Base-by-base conservation (phyloP, 2,113 vertebrate species). In the Psittacara wagleri region DNA sequence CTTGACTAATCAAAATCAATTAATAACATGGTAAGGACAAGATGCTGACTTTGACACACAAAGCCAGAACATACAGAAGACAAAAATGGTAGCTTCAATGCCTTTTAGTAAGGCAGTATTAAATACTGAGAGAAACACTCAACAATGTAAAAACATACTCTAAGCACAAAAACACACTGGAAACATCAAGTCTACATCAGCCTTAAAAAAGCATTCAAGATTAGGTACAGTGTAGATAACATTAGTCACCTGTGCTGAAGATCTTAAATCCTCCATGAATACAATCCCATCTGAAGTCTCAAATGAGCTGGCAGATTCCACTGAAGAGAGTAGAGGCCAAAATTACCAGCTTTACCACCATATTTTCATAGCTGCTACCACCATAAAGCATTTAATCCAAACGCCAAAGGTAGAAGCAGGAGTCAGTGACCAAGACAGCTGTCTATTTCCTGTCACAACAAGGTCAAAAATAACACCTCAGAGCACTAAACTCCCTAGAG, bases 401-500 rank as follows among this genome's bases (percentile, higher is more conserved):
- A 63, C 8, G 2, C 25, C 57, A 62, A 78, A 73, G 4, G 5
- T 9, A 66, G 46, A 72, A 3, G 20, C 3, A 18, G 20, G 14
- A 91, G 41, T 24, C 49, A 66, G 14, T 2, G 2, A 35, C 29
- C 22, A 79, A 61, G 13, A 37, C 0, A 5, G 12, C 27, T 23
- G 31, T 4, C 20, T 41, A 41, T 66, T 84, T 69, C 14, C 28
- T 8, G 3, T 31, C 19, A 63, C 70, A 92, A 54, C 9, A 55
- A 73, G 17, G 10, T 27, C 5, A 41, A 55, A 80, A 49, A 1
- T 2, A 11, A 17, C 8, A 10, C 2, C 37, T 0, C 24, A 10
- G 13, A 44, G 17, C 35, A 77, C 4, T 13, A 86, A 48, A 7
- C 5, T 64, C 44, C 68, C 35, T 10, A 12, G 16, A 57, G 12